A percentile compares a stretch with the other conserved stretches of the same genome.
Evolutionary conservation across 2,113 vertebrate species (phyloP).

Genomic region (Verasper variegatus): DNA sequence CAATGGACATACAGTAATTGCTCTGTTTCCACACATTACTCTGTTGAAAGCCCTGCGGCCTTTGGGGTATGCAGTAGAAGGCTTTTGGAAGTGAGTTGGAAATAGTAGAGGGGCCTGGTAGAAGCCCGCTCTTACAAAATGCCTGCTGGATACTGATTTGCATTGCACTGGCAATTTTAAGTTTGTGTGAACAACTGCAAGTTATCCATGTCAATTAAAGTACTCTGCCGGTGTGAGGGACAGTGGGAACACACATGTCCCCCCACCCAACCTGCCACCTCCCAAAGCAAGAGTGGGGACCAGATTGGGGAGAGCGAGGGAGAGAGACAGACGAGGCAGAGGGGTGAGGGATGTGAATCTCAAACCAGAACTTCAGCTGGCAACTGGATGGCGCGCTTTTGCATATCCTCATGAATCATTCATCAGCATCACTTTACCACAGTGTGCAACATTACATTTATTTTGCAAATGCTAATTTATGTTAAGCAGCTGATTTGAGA

Average conservation of each 20-base stretch:
- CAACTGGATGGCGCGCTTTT: slow-evolving; percentile 61
- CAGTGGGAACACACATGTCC: neutral
- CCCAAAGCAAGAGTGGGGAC: neutral
- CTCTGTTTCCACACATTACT: slow-evolving; percentile 46
- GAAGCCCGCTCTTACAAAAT: slow-evolving; percentile 35
- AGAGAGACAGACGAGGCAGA: neutral
- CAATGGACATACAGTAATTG: slow-evolving; percentile 49
- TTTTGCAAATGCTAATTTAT: slow-evolving; percentile 81
- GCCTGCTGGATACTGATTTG: slow-evolving; percentile 62
- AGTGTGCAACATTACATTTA: slow-evolving; percentile 69
- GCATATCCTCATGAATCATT: slow-evolving; percentile 78
- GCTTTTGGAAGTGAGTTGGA: slow-evolving; percentile 25
- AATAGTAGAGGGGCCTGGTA: slow-evolving; percentile 33
- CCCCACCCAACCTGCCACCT: too few species aligned
- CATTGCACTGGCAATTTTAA: slow-evolving; percentile 50
- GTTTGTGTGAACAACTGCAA: slow-evolving; percentile 38
- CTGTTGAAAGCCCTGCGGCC: slow-evolving; percentile 35
- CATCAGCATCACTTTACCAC: slow-evolving; percentile 68
- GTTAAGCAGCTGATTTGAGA: slow-evolving; percentile 74
- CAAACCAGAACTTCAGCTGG: slow-evolving; percentile 53
- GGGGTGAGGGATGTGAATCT: slow-evolving; percentile 30
- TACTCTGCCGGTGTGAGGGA: slow-evolving; percentile 27
- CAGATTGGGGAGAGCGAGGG: neutral
- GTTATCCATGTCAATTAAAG: slow-evolving; percentile 51
- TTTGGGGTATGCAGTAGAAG: slow-evolving; percentile 49